Conservation (phyloP, 2,888 invertebrate species). For the Eudasyphora cyanicolor region DNA sequence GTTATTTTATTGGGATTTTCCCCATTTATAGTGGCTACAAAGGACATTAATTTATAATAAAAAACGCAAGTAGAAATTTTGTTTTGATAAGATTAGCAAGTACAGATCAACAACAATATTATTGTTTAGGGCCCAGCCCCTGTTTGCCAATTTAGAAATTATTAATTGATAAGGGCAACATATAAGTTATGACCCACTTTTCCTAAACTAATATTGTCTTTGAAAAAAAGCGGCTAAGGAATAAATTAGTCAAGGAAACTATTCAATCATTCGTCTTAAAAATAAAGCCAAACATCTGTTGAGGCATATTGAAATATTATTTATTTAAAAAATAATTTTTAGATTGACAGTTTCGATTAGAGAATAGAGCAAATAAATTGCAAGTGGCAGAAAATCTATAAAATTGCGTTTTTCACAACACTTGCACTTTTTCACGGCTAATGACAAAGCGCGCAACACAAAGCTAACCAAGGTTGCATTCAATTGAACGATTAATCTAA, state of each 20-base stretch:
- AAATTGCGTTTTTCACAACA: constrained; percentile 30
- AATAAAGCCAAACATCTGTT: background rate
- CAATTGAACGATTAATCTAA: constrained; percentile 6
- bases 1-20: too few species aligned
- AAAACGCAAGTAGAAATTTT: too few species aligned
- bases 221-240: background rate
- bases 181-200: too few species aligned
- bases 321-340: background rate
- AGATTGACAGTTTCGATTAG: constrained; percentile 20
- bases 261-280: background rate
- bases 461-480: constrained; percentile 26
- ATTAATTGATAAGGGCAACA: too few species aligned
- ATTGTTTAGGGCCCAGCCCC: too few species aligned
- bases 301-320: background rate
- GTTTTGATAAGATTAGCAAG: too few species aligned
- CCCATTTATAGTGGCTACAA: too few species aligned
- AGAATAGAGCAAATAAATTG: background rate
- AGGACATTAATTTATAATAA: too few species aligned
- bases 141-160: too few species aligned
- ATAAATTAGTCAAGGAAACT: background rate
- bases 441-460: background rate
- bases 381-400: background rate
- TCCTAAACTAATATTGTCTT: background rate
- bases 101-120: too few species aligned
- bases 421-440: constrained; percentile 44